Percentiles rank a stretch among this genome's conserved stretches.
Conservation (phyloP, 1,140 invertebrate species). For the Manduca sexta region DNA sequence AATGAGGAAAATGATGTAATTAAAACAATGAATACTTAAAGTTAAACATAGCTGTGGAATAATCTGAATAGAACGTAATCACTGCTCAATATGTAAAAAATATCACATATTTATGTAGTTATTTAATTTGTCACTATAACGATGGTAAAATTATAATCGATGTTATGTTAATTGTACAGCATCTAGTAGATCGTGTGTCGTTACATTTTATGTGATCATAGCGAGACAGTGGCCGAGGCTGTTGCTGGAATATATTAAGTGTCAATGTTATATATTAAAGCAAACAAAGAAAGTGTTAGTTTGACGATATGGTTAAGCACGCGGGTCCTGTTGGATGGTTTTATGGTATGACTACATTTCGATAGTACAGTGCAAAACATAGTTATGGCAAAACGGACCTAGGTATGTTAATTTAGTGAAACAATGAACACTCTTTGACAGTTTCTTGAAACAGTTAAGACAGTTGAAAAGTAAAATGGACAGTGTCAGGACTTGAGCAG, state of each 20-base stretch:
- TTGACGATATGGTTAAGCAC: constrained; percentile 12
- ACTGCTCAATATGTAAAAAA: constrained; percentile 1
- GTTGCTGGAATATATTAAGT: constrained; percentile 17
- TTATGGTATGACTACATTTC: background rate
- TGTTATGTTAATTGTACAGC: constrained; percentile 1
- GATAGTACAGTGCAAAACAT: background rate
- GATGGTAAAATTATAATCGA: background rate
- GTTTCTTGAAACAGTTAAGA: too few relatives aligned
- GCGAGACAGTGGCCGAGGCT: constrained; percentile 10
- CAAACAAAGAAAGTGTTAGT: constrained; percentile 1
- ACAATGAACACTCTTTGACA: too few relatives aligned
- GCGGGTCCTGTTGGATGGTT: constrained; percentile 17
- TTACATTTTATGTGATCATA: background rate
- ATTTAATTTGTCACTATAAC: background rate
- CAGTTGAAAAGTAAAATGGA: too few relatives aligned
- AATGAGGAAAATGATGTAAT: too few relatives aligned
- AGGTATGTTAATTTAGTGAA: too few relatives aligned
- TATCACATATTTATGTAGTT: background rate
- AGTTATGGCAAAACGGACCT: background rate
- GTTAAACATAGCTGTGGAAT: too few relatives aligned
- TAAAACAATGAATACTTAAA: too few relatives aligned
- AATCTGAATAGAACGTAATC: background rate
- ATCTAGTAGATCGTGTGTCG: background rate
- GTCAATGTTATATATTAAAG: constrained; percentile 17
- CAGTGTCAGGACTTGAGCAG: too few relatives aligned